Conservation (phyloP, 2,888 invertebrate species). For the Scrobipalpa costella region DNA sequence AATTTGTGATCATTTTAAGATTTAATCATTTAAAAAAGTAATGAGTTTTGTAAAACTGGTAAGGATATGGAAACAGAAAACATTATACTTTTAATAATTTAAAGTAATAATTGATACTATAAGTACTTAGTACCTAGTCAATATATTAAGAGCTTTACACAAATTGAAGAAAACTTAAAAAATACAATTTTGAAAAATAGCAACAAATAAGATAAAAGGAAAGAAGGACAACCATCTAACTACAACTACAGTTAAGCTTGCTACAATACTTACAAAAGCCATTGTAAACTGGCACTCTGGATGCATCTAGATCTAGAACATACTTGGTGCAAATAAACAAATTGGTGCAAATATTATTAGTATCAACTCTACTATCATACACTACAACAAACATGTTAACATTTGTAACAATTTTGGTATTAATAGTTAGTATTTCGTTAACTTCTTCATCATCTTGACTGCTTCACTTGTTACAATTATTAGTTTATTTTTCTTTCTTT, state of each 20-base stretch:
- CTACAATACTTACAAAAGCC: neutral
- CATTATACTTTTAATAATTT: too few species aligned
- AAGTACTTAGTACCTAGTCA: too few species aligned
- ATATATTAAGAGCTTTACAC: too few species aligned
- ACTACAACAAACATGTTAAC: neutral
- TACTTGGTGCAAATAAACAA: conserved; percentile 25
- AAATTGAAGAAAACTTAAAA: neutral
- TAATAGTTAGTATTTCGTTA: neutral
- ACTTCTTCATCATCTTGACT: neutral
- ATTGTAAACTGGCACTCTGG: conserved; percentile 25
- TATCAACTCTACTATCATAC: conserved; percentile 3
- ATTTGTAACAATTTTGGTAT: neutral
- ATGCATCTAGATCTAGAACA: conserved; percentile 24
- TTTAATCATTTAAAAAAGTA: too few species aligned
- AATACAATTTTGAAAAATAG: neutral
- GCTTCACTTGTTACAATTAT: neutral
- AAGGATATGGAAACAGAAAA: too few species aligned
- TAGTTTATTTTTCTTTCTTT: neutral
- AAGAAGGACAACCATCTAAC: neutral
- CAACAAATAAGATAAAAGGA: neutral
- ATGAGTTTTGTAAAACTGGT: too few species aligned
- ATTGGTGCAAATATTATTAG: conserved; percentile 8
- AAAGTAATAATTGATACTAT: too few species aligned
- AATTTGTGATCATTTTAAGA: neutral
- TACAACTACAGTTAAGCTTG: neutral